Conservation (phyloP, 1,140 invertebrate genomes). For the Aphis craccivora region DNA sequence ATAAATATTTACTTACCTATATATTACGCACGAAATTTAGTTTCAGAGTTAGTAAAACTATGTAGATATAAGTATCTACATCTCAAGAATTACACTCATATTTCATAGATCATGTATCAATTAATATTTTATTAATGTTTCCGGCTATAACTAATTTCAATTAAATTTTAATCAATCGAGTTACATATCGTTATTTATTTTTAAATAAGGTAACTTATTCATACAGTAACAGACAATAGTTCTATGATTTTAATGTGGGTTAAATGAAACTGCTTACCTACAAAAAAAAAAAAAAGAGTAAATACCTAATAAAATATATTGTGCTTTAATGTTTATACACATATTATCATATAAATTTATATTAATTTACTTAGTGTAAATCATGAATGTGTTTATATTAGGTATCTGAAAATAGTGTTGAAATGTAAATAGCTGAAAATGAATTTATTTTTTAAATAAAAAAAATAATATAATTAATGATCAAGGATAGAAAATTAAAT, state of each 20-base stretch:
- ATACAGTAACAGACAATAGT: background rate
- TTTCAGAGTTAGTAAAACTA: background rate
- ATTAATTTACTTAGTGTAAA: background rate
- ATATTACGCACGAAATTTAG: background rate
- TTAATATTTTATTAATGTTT: conserved; percentile 36
- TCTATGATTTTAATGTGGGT: background rate
- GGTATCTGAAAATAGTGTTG: background rate
- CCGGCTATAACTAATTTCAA: background rate
- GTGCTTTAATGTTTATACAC: background rate
- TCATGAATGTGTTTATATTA: too few relatives aligned
- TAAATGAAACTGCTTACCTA: background rate
- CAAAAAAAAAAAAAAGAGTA: background rate
- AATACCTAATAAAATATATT: background rate
- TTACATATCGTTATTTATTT: background rate
- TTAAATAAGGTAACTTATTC: background rate
- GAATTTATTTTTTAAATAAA: background rate
- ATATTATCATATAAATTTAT: too few relatives aligned
- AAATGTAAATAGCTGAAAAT: background rate
- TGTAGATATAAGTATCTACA: background rate
- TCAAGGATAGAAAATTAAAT: background rate
- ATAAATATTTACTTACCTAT: background rate
- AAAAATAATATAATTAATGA: background rate
- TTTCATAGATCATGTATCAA: background rate
- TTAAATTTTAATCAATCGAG: conserved; percentile 1
- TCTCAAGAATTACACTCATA: background rate